phyloP scores from a whole-genome alignment of 1,140 invertebrate species.

The Acyrthosiphon pisum region DNA sequence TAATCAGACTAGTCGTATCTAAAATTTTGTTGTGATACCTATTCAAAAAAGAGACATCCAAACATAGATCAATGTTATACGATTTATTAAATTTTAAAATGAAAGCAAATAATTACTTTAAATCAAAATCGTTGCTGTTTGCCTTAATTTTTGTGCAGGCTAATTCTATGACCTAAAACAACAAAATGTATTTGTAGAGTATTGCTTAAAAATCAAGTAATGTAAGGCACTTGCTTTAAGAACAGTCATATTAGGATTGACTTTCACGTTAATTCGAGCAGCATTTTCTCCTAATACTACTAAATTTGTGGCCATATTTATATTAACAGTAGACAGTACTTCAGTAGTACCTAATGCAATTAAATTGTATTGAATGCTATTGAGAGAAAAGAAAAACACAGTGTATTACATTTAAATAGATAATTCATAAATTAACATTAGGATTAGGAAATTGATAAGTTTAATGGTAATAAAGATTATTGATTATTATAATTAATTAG shows the following conservation, averaged over 20 bases:
- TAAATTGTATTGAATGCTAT: not conserved
- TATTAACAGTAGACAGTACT: not conserved
- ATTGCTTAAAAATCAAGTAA: not conserved
- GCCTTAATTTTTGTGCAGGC: constrained; percentile 78
- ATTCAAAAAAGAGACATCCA: constrained; percentile 59
- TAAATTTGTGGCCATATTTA: constrained; percentile 45
- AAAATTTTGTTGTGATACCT: constrained; percentile 77
- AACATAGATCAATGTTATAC: not conserved
- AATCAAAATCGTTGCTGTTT: constrained; percentile 74
- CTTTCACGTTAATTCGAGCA: constrained; percentile 40
- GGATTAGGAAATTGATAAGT: not conserved
- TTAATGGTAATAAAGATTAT: not conserved
- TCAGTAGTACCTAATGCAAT: not conserved
- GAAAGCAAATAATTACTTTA: constrained; percentile 67
- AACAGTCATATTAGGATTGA: constrained; percentile 51
- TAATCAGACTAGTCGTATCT: constrained; percentile 74
- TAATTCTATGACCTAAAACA: constrained; percentile 76
- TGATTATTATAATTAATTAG: not conserved
- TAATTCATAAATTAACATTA: not conserved
- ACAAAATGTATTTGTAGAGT: not conserved
- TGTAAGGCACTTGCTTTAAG: constrained; percentile 39
- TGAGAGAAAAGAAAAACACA: not conserved
- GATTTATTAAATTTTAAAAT: not conserved
- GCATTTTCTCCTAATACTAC: constrained; percentile 32
- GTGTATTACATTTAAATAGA: not conserved